Conservation (phyloP, 2,113 vertebrate genomes). For the Saguinus midas region DNA sequence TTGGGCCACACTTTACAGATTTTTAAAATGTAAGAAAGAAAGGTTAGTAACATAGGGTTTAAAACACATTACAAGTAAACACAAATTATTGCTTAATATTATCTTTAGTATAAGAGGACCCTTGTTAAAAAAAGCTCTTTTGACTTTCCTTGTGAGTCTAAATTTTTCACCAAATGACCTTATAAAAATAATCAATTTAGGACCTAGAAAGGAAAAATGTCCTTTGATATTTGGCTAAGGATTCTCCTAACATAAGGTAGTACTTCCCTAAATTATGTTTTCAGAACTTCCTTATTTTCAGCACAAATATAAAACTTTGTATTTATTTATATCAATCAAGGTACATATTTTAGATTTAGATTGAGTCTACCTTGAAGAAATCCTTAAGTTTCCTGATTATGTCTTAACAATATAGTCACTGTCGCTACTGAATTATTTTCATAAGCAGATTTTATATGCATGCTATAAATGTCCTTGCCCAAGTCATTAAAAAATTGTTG, state of each 20-base stretch:
- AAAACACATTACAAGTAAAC: neutral
- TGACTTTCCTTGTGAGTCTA: neutral
- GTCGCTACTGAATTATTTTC: neutral
- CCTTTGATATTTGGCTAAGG: neutral
- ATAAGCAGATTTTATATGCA: neutral
- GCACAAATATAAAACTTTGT: neutral
- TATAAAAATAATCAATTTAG: constrained; percentile 32
- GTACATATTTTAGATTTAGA: constrained; percentile 19
- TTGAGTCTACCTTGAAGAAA: neutral
- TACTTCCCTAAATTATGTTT: neutral
- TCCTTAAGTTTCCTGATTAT: neutral
- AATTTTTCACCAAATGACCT: neutral
- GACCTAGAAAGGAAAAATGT: neutral
- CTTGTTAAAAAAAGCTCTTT: constrained; percentile 8
- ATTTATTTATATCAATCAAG: neutral
- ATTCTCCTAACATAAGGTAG: neutral
- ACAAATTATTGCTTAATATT: neutral
- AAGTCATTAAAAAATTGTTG: neutral
- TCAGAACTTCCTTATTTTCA: neutral
- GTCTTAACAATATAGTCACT: neutral
- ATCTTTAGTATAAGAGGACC: neutral
- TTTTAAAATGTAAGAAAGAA: neutral
- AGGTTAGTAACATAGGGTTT: neutral
- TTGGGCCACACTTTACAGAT: neutral
- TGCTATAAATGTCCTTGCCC: neutral